Percentiles rank a stretch among this genome's conserved stretches.
phyloP scores from a whole-genome alignment of 1,140 invertebrate species.

The Paracyclopina nana region DNA sequence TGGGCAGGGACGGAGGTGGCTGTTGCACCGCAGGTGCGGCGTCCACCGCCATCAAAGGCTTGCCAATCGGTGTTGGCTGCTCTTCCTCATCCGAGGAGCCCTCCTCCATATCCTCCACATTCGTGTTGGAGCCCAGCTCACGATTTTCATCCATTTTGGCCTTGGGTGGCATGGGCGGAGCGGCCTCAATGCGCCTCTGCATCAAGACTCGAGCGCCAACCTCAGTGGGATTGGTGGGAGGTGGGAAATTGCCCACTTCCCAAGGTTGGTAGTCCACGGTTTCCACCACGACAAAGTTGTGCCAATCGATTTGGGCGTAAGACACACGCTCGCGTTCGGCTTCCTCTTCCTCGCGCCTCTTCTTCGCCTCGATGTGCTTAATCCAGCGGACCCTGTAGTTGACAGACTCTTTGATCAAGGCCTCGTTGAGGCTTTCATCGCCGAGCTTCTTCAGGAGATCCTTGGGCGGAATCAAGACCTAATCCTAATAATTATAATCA shows the following conservation, averaged over 20 bases:
- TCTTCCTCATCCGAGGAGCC: constrained; percentile 58
- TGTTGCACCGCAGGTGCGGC: constrained; percentile 31
- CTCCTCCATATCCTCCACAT: constrained; percentile 69
- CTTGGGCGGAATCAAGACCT: constrained; percentile 78
- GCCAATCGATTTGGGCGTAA: constrained; percentile 65
- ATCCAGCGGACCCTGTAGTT: constrained; percentile 91
- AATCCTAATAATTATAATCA: background rate
- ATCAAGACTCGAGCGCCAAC: constrained; percentile 81
- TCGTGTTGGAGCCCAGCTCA: constrained; percentile 29
- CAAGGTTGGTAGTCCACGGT: constrained; percentile 96
- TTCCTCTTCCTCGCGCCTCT: constrained; percentile 76
- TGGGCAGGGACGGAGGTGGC: constrained; percentile 53
- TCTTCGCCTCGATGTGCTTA: constrained; percentile 75
- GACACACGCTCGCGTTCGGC: constrained; percentile 54
- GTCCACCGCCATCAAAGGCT: constrained; percentile 21
- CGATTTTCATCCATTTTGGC: constrained; percentile 55
- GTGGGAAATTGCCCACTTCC: constrained; percentile 84
- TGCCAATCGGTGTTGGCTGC: constrained; percentile 20
- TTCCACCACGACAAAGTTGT: constrained; percentile 98
- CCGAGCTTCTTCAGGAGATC: constrained; percentile 58
- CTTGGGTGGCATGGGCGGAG: constrained; percentile 17
- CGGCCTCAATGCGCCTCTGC: constrained; percentile 30
- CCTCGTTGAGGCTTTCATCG: constrained; percentile 49
- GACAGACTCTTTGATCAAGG: constrained; percentile 66
- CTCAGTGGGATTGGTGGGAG: constrained; percentile 88